A percentile compares a stretch with the other conserved stretches of the same genome.
These are phyloP conservation scores for Mactromeris polynyma DNA, from an alignment of 2,888 invertebrate genomes.

Conservation along the genomic window DNA sequence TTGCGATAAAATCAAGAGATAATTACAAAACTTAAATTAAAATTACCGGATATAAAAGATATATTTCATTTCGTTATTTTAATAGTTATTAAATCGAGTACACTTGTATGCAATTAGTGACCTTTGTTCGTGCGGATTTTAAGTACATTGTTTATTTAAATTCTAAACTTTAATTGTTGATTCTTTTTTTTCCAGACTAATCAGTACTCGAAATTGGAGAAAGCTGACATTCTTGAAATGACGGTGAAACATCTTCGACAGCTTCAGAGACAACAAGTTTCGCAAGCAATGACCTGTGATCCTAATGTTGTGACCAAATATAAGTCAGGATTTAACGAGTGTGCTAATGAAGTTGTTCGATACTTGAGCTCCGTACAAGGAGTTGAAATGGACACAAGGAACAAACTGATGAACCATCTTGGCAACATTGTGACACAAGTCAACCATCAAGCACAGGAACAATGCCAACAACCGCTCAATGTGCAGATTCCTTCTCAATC, in stretches of 20 bases:
- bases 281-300: slow-evolving; percentile 71
- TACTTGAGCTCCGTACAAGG: slow-evolving; percentile 82
- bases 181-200: slow-evolving; percentile 80
- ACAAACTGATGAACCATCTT: slow-evolving; percentile 81
- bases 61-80: background rate
- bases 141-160: background rate
- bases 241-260: slow-evolving; percentile 85
- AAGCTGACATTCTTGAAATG: slow-evolving; percentile 86
- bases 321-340: slow-evolving; percentile 84
- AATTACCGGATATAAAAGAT: background rate
- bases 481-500: slow-evolving; percentile 74
- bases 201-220: slow-evolving; percentile 86
- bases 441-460: slow-evolving; percentile 47
- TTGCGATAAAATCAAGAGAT: slow-evolving; percentile 46
- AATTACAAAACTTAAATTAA: slow-evolving; percentile 16
- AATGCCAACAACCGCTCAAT: slow-evolving; percentile 72
- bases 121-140: background rate
- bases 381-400: slow-evolving; percentile 78
- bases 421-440: slow-evolving; percentile 75
- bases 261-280: slow-evolving; percentile 81
- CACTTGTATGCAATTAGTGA: background rate
- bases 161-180: background rate
- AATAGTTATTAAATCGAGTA: background rate
- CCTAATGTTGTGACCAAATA: slow-evolving; percentile 80
- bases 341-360: slow-evolving; percentile 84